A percentile compares a stretch with the other conserved stretches of the same genome.
Evolutionary conservation across 2,888 invertebrate genomes (phyloP).

Genomic region (Pseudolycoriella hygida): DNA sequence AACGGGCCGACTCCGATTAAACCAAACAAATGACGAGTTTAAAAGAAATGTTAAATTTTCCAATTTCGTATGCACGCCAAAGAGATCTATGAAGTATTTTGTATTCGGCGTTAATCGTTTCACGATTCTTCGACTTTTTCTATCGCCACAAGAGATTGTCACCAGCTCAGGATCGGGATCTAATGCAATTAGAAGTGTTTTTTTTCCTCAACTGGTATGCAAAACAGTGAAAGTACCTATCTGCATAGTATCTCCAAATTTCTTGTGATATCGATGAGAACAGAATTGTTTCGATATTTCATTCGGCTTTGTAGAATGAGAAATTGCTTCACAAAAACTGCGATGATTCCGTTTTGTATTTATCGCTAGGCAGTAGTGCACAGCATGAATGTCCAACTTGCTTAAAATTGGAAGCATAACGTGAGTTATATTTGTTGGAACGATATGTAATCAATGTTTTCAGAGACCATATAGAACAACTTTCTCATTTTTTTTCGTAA

Average conservation of each 20-base stretch:
- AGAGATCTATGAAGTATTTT: constrained; percentile 25
- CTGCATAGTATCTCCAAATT: too few species aligned
- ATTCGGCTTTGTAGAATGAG: background rate
- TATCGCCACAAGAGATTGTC: constrained; percentile 20
- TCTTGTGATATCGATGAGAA: background rate
- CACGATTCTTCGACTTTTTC: constrained; percentile 22
- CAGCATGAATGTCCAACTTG: constrained; percentile 26
- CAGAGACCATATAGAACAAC: too few species aligned
- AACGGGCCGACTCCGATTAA: constrained; percentile 25
- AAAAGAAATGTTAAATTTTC: constrained; percentile 25
- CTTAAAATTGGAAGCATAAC: constrained; percentile 12
- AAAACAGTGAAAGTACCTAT: too few species aligned
- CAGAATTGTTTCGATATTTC: constrained; percentile 1
- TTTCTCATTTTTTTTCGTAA: too few species aligned
- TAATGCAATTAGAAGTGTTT: too few species aligned
- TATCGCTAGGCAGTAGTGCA: constrained; percentile 26
- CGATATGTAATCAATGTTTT: too few species aligned
- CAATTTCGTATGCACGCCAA: constrained; percentile 24
- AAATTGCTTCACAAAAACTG: constrained; percentile 17
- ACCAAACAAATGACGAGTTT: constrained; percentile 19
- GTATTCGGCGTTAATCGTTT: constrained; percentile 20
- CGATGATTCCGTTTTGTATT: constrained; percentile 15
- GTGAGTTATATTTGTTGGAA: background rate
- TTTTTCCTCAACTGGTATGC: too few species aligned
- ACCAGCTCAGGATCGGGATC: too few species aligned